Base-by-base conservation (phyloP, 2,797 vertebrate genomes). In the Siniperca undulata region DNA sequence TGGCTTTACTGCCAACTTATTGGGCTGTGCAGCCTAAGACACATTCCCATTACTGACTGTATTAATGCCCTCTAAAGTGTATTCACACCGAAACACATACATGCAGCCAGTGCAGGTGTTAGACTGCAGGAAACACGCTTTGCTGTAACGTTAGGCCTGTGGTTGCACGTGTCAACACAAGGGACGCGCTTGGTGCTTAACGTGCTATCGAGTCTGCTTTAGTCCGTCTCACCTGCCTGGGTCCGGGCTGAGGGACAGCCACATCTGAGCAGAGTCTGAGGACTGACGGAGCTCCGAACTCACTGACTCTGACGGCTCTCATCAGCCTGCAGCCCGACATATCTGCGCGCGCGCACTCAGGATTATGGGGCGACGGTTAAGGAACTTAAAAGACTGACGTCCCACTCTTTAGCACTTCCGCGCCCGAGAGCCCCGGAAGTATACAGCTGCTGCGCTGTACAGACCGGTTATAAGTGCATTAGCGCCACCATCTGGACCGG, bases 201-300 rank as follows among this genome's bases (percentile, higher is more conserved):
- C 17, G 27, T 17, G n/a, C 14, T 30, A 3, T 30, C 30, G 3
- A 3, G 30, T 30, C 30, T 3, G 30, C 30, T 30, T 30, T 7
- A 19, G 24, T 48, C 17, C 1, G 48, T 30, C 83, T 91, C 88
- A 98, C 98, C 97, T 99, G 96, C 81, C 92, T 92, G 67, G 85
- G 94, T 69, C 93, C 95, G 1, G 97, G 97, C 62, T 82, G 70
- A 0, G 98, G 98, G 30, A 97, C 85, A 3, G 86, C 48, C 5
- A 97, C 70, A 4, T 97, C 96, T 0, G 94, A 67, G 60, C 88
- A 92, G 6, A 98, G 86, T 48, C 93, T 96, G 64, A 99, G 96
- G 14, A 98, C 97, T 0, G 97, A 96, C 34, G 98, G 96, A 13
- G 91, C 95, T 80, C 98, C 98, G 77, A 99, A 99, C 89, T 98